Evolutionary conservation across 2,888 invertebrate genomes (phyloP).

Genomic region (Eudasyphora cyanicolor): DNA sequence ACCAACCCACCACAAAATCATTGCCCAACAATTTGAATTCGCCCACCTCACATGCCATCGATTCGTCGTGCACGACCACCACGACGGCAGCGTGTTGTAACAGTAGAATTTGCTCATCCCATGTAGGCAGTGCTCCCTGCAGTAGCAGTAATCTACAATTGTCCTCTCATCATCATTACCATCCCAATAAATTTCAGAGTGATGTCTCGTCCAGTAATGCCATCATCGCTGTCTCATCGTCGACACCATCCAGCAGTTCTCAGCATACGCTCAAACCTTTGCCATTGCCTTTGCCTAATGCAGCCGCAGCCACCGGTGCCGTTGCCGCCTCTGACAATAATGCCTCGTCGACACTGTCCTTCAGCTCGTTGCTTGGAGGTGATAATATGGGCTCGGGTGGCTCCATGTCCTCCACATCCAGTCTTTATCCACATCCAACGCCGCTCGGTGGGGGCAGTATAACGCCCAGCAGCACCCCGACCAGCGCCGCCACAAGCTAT

Average conservation of each 20-base stretch:
- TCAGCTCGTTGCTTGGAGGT: slow-evolving; percentile 16
- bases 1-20: slow-evolving; percentile 50
- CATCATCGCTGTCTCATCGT: slow-evolving; percentile 56
- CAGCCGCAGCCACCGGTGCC: too few species aligned
- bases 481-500: slow-evolving; percentile 24
- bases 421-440: slow-evolving; percentile 44
- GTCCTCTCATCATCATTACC: slow-evolving; percentile 61
- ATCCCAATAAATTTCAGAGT: slow-evolving; percentile 67
- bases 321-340: slow-evolving; percentile 61
- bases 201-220: slow-evolving; percentile 40
- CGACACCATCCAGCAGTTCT: slow-evolving; percentile 60
- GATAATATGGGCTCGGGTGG: slow-evolving; percentile 36
- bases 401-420: slow-evolving; percentile 60
- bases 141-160: slow-evolving; percentile 56
- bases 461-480: too few species aligned
- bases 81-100: slow-evolving; percentile 62
- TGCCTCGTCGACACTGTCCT: slow-evolving; percentile 58
- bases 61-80: slow-evolving; percentile 50
- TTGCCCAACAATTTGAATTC: slow-evolving; percentile 57
- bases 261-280: slow-evolving; percentile 60
- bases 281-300: slow-evolving; percentile 49
- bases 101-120: slow-evolving; percentile 63
- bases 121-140: slow-evolving; percentile 58
- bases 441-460: slow-evolving; percentile 52
- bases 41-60: slow-evolving; percentile 42